Evolutionary conservation across 2,113 vertebrate species (phyloP), one percentile per base, ranked within the genome.

Genomic region (Paramormyrops kingsleyae): DNA sequence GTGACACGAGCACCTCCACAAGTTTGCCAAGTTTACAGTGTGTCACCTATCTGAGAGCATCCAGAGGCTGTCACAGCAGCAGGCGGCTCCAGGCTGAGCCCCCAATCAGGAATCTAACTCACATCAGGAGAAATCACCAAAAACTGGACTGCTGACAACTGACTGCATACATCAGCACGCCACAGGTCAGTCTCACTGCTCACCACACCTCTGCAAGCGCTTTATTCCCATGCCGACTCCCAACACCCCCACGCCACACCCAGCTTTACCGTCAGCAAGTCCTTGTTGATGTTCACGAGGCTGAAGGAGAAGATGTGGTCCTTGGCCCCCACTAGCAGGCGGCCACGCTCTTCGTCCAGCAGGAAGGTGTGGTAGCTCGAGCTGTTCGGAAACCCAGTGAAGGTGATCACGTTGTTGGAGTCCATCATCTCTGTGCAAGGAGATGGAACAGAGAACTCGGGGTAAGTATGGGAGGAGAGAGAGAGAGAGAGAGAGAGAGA

Each of bases 251-350:
- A 53, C 3, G 9, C 1, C 50, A 39, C 9, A 4, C 70, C 21
- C 13, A 15, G 12, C 42, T 10, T 24, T 95, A 99, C 98, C 98
- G 97, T 97, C 95, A 97, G 97, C 94, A 96, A 95, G 89, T 99
- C 98, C 95, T 97, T 98, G 97, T 95, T 96, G 91, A 99, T 98
- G 93, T 99, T 98, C 93, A 98, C 97, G 90, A 99, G 95, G 95
- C 97, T 98, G 93, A 99, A 99, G 90, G 99, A 99, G 96, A 99
- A 99, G 95, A 99, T 95, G 92, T 99, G 97, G 95, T 99, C 99
- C 92, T 99, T 98, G 19, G 98, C 98, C 92, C 99, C 99, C 53
- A 99, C 97, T 19, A 98, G 96, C 35, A 99, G 96, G 46, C 97
- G 96, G 91, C 98, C 95, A 0, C 97, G 96, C 93, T 99, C 99